phyloP scores from a whole-genome alignment of 2,113 vertebrate species.

The Charadrius vociferus region DNA sequence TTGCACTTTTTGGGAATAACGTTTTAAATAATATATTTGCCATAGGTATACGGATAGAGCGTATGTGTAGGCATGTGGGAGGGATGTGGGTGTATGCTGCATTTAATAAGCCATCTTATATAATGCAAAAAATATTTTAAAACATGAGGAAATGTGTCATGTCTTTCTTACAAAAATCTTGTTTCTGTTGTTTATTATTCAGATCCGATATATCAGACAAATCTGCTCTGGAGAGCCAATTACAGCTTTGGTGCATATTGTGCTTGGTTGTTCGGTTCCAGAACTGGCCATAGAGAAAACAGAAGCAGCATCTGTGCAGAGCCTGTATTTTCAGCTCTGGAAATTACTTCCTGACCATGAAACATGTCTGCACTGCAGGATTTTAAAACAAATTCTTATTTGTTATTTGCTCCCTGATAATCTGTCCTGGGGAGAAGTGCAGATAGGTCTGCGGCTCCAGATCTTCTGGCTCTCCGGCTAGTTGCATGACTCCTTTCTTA shows the following conservation, averaged over 20 bases:
- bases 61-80: background rate
- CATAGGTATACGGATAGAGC: background rate
- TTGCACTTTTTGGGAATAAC: background rate
- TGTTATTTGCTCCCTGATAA: background rate
- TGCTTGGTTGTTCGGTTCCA: background rate
- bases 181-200: background rate
- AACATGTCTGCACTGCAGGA: background rate
- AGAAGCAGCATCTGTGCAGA: background rate
- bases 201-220: background rate
- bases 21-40: conserved; percentile 20
- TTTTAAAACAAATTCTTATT: background rate
- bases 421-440: background rate
- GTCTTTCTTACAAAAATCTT: background rate
- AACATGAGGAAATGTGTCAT: background rate
- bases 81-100: background rate
- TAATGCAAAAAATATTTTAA: background rate
- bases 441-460: background rate
- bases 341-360: background rate
- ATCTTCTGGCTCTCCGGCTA: background rate
- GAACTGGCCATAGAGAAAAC: background rate
- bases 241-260: background rate
- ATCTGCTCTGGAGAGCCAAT: background rate
- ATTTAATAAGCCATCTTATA: background rate
- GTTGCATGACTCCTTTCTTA: background rate
- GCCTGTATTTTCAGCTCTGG: background rate